Conservation (phyloP, 2,797 vertebrate species). For the Pangasius sanitwongsei region DNA sequence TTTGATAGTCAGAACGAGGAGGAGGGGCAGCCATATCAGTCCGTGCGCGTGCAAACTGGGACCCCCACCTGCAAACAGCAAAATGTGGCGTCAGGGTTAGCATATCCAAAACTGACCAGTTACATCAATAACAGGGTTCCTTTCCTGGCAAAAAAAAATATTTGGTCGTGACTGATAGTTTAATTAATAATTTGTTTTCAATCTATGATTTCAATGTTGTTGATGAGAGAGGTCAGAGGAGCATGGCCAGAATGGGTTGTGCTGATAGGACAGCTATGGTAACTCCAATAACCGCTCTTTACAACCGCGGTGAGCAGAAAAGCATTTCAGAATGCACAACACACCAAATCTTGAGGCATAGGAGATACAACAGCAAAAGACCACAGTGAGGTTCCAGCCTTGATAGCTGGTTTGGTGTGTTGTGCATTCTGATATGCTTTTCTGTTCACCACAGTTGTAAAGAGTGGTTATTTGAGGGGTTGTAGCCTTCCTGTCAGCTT, state of each 20-base stretch:
- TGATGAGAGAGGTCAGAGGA: neutral
- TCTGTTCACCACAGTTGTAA: neutral
- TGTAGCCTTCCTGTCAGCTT: neutral
- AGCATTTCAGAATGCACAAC: neutral
- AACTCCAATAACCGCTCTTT: neutral
- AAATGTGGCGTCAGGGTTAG: slow-evolving; percentile 19
- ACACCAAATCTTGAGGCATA: neutral
- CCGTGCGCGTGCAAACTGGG: slow-evolving; percentile 66
- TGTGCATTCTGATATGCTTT: neutral
- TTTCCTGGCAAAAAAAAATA: neutral
- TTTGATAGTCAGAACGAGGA: slow-evolving; percentile 91
- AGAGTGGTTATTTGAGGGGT: neutral
- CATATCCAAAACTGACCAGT: neutral
- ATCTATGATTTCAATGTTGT: neutral
- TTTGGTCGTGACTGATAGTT: neutral
- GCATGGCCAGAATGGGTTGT: neutral
- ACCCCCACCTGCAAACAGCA: slow-evolving; percentile 68
- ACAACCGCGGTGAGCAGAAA: neutral
- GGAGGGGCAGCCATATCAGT: slow-evolving; percentile 79
- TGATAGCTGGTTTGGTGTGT: neutral
- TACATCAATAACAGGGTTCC: neutral
- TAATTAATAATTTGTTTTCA: neutral
- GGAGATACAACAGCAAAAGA: neutral
- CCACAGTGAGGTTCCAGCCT: neutral
- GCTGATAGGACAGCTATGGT: neutral